Evolutionary conservation across 2,888 invertebrate species (phyloP).

Genomic region (Theristus sp.): DNA sequence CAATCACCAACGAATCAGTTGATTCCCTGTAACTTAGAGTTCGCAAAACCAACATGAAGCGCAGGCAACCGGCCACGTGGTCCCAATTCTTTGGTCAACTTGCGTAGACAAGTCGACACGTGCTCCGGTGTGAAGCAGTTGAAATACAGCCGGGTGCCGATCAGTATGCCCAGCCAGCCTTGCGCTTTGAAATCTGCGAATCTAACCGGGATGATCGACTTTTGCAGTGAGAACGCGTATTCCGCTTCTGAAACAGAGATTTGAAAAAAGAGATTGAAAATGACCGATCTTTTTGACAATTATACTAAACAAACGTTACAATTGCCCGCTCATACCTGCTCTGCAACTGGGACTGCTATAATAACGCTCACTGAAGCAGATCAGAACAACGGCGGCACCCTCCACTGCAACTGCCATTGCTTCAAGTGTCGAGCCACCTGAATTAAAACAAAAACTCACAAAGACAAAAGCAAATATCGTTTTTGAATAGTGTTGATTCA

Average conservation of each 20-base stretch:
- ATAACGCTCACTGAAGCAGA: slow-evolving; percentile 29
- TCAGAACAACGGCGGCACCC: slow-evolving; percentile 21
- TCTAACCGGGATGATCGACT: slow-evolving; percentile 27
- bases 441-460: too few relatives aligned
- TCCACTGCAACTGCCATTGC: slow-evolving; percentile 28
- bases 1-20: too few relatives aligned
- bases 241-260: slow-evolving; percentile 26
- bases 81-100: neutral
- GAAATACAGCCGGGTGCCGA: neutral
- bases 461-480: too few relatives aligned
- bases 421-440: too few relatives aligned
- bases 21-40: too few relatives aligned
- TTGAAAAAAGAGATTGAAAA: neutral
- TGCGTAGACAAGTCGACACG: neutral
- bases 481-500: too few relatives aligned
- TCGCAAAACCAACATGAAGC: too few relatives aligned
- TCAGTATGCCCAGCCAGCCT: slow-evolving; percentile 30
- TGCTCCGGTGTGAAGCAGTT: neutral
- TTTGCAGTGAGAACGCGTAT: slow-evolving; percentile 27
- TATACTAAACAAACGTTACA: too few relatives aligned
- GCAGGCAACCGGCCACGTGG: too few relatives aligned
- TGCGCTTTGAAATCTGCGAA: slow-evolving; percentile 24
- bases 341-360: slow-evolving; percentile 28
- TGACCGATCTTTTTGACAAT: too few relatives aligned
- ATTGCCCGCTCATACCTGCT: slow-evolving; percentile 27